Base-by-base conservation (phyloP, 2,888 invertebrate species). In the Liopterus haemorrhoidalis region DNA sequence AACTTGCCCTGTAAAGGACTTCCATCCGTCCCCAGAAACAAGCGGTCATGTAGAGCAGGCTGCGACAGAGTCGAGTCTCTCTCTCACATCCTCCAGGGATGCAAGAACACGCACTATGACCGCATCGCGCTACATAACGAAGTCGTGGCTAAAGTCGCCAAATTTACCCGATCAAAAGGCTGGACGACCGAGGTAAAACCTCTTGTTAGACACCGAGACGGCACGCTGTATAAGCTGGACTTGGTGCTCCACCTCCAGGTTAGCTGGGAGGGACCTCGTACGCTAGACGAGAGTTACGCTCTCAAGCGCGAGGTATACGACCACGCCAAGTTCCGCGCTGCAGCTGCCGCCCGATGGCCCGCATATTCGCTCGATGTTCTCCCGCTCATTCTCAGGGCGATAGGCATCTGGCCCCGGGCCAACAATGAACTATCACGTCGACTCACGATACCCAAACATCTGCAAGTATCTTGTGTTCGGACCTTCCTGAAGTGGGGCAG, bases 51-150 rank as follows among this genome's bases (percentile, higher is more conserved):
- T 28, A 36, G 56, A 9, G 49, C 45, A 0, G 56, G 58, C 1
- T 59, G 59, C 30, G 16, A 31, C 5, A 14, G 46, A 5, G 35
- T 31, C 2, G 58, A 59, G 32, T 50, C 54, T 1, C 25, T 57
- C 1, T 50, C 52, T 5, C 57, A 59, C 32, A 54, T 58, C 2
- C 48, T 57, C 1, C 57, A 59, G 25, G 45, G 41, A 0, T 59
- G 59, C 44, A 51, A 50, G 2, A 30, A 47, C 0, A 46, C 49
- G 0, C 57, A 58, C 19, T 50, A 45, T 22, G 35, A 46, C 19
- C 18, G 53, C 3, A 51, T 54, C 4, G 12, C 36, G 4, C 35
- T 52, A 5, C 53, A 57, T 39, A 42, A 57, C 11, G 40, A 40
- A 20, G 14, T 40, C 8, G 30, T 40, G 5, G 9, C 2, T 4